A percentile compares a stretch with the other conserved stretches of the same genome.
Conservation (phyloP, 2,888 invertebrate genomes). For the Drosophila stalkeri region DNA sequence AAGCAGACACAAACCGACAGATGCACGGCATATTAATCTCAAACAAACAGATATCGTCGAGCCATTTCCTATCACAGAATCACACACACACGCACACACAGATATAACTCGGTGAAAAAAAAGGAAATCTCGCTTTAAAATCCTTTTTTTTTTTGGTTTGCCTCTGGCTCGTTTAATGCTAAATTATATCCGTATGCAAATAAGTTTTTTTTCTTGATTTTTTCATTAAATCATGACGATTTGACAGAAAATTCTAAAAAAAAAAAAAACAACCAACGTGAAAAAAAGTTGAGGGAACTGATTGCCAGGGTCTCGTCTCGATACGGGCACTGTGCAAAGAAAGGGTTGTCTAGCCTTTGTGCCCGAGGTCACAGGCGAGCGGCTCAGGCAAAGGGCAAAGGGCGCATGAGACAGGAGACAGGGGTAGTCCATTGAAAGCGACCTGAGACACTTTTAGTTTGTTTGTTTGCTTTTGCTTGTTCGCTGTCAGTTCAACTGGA, state of each 20-base stretch:
- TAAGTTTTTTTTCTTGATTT: conserved; percentile 77
- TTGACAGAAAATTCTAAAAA: conserved; percentile 63
- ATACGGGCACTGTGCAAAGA: conserved; percentile 68
- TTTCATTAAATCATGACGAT: conserved; percentile 82
- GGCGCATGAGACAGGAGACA: not conserved
- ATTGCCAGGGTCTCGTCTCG: conserved; percentile 55
- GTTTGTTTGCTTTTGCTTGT: conserved; percentile 55
- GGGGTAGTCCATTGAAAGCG: conserved; percentile 24
- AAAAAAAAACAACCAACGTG: conserved; percentile 35
- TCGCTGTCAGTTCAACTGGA: conserved; percentile 35
- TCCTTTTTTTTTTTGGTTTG: conserved; percentile 61
- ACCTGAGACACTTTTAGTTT: conserved; percentile 60
- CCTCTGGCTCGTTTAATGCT: conserved; percentile 77
- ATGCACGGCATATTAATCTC: conserved; percentile 83
- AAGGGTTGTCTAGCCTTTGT: conserved; percentile 70
- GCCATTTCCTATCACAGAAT: conserved; percentile 67
- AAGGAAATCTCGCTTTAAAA: conserved; percentile 65
- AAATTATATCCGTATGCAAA: conserved; percentile 83
- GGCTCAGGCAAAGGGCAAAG: conserved; percentile 2
- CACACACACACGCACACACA: conserved; percentile 26
- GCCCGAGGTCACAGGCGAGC: conserved; percentile 44
- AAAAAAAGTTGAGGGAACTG: conserved; percentile 31
- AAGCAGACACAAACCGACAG: conserved; percentile 72
- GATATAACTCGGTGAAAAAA: conserved; percentile 38
- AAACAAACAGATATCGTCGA: conserved; percentile 80